Base-by-base conservation (phyloP, 2,888 invertebrate species). In the Eledona agricola region DNA sequence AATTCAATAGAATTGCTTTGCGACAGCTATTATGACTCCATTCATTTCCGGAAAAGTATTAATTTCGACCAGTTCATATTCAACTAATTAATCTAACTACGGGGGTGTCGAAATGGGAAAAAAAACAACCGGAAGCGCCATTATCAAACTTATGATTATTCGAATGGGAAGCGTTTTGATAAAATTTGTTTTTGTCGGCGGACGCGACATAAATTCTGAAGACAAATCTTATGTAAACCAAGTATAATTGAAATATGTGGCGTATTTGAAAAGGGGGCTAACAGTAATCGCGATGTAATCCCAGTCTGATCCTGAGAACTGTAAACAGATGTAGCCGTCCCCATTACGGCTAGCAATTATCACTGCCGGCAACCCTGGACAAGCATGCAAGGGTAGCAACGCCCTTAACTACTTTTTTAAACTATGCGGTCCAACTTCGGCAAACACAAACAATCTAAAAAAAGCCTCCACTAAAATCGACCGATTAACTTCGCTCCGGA, bases 321-420 rank as follows among this genome's bases (percentile, higher is more conserved):
- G 62, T 64, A 67, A 67, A 67, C 65, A 67, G 65, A 66, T 66
- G 65, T 67, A 66, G 59, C 60, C 60, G 51, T 62, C 59, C 59
- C 59, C 52, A 63, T 66, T 64, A 64, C 62, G 63, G 58, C 59
- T 60, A 47, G 65, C 63, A 67, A 67, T 67, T 65, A 65, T 63
- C 63, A 60, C 58, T 47, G 59, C 45, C 47, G 58, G 23, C 38
- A 37, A 49, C 37, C 52, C 40, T 58, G 59, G 61, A 63, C 62
- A 56, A 59, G 34, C 19, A 47, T 34, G 23, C 42, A 46, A 42
- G 45, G 51, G 23, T 38, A 51, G 38, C 38, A 51, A 51, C 53
- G 57, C 58, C 58, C 50, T 57, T 47, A 52, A 55, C 57, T 55
- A 55, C 58, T 65, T 65, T 65, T 63, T 49, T 49, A 26, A 40